phyloP scores from a whole-genome alignment of 2,113 vertebrate species.

The Megaleporinus macrocephalus region DNA sequence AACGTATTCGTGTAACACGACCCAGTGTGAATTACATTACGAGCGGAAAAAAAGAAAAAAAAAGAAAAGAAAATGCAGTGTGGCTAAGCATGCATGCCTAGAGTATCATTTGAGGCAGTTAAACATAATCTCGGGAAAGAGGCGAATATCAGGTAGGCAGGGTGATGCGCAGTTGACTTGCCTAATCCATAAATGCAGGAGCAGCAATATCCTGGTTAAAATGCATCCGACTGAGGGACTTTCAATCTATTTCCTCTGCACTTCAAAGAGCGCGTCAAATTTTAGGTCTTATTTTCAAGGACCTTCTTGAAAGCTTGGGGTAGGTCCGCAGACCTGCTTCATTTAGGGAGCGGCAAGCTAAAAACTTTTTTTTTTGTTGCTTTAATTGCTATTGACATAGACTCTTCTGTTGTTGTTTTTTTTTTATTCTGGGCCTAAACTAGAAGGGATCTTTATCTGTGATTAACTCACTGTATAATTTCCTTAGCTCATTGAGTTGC shows the following conservation, averaged over 20 bases:
- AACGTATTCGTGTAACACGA: conserved; percentile 26
- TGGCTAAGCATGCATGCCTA: background rate
- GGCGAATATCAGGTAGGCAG: background rate
- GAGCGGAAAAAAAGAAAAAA: no score
- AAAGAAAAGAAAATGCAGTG: background rate
- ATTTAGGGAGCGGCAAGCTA: background rate
- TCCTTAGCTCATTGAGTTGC: conserved; percentile 43
- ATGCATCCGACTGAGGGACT: background rate
- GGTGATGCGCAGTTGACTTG: background rate
- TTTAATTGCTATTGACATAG: conserved; percentile 29
- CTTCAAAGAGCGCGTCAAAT: conserved; percentile 3
- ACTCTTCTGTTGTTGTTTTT: background rate
- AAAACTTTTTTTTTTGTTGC: background rate
- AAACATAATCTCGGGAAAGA: background rate
- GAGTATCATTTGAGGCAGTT: background rate
- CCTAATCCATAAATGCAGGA: background rate
- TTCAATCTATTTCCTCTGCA: background rate
- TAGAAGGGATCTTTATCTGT: conserved; percentile 41
- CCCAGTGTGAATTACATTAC: background rate
- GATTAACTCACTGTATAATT: conserved; percentile 46
- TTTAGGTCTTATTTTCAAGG: background rate
- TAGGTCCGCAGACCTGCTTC: background rate
- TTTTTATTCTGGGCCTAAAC: conserved; percentile 2
- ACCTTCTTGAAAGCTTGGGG: background rate
- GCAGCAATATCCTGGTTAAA: conserved; percentile 7